phyloP scores from a whole-genome alignment of 2,797 vertebrate genomes.

The Denticeps clupeoides region DNA sequence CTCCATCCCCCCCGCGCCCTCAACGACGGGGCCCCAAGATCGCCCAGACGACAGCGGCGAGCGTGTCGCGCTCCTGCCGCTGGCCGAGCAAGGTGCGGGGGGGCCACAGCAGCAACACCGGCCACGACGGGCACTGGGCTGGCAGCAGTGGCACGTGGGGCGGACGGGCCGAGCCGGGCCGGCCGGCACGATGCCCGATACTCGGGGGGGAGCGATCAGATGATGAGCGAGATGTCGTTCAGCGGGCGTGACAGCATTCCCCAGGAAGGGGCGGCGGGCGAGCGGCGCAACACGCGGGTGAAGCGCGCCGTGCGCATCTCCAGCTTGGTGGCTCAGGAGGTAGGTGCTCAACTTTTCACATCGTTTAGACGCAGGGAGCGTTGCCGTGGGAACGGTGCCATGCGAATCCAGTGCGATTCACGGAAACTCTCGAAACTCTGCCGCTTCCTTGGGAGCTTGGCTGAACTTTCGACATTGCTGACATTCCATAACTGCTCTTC shows the following conservation, averaged over 20 bases:
- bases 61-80: too few species aligned
- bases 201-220: constrained; percentile 48
- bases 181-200: constrained; percentile 31
- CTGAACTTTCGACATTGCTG: too few species aligned
- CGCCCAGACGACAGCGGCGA: too few species aligned
- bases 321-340: constrained; percentile 89
- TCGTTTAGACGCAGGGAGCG: too few species aligned
- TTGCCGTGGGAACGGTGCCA: too few species aligned
- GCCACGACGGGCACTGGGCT: constrained; percentile 26
- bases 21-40: too few species aligned
- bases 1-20: too few species aligned
- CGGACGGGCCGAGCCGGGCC: constrained; percentile 10
- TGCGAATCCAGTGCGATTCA: too few species aligned
- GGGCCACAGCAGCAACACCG: constrained; percentile 11
- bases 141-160: constrained; percentile 35
- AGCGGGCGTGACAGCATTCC: constrained; percentile 63
- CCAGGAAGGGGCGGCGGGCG: constrained; percentile 55
- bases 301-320: constrained; percentile 78
- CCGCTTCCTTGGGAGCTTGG: too few species aligned
- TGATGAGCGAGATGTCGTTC: constrained; percentile 66
- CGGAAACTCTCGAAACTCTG: too few species aligned
- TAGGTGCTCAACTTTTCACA: too few species aligned
- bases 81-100: not conserved
- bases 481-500: too few species aligned
- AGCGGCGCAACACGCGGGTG: constrained; percentile 57